A percentile compares a stretch with the other conserved stretches of the same genome.
Evolutionary conservation across 1,140 invertebrate genomes (phyloP).

Genomic region (Pachypeltis micranthus): DNA sequence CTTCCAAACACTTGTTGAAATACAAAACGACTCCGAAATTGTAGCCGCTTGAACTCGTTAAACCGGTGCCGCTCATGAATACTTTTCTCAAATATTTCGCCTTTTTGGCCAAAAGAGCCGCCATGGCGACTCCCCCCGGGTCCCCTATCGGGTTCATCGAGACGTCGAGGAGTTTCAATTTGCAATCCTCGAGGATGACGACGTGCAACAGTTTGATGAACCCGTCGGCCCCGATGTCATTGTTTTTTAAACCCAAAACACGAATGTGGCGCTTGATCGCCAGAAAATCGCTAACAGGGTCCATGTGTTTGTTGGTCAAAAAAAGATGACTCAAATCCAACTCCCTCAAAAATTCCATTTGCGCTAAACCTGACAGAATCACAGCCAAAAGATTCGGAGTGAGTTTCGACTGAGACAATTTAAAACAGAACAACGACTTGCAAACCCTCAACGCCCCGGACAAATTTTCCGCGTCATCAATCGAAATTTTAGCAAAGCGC

Average conservation of each 20-base stretch:
- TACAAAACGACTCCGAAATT: conserved; percentile 31
- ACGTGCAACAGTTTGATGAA: conserved; percentile 28
- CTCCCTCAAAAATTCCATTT: neutral
- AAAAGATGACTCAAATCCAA: neutral
- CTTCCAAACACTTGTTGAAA: conserved; percentile 29
- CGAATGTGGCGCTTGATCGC: conserved; percentile 28
- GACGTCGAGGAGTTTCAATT: conserved; percentile 30
- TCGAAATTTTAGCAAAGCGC: neutral
- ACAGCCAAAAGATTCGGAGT: neutral
- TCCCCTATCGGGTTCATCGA: conserved; percentile 33
- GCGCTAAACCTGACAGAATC: neutral
- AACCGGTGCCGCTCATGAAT: conserved; percentile 29
- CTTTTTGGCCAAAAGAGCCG: conserved; percentile 31
- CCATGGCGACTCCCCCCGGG: conserved; percentile 31
- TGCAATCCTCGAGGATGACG: conserved; percentile 24
- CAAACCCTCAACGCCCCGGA: neutral
- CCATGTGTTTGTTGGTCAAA: conserved; percentile 13
- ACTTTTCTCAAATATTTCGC: conserved; percentile 26
- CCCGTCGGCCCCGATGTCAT: conserved; percentile 29
- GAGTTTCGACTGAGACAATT: neutral
- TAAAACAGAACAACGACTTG: neutral
- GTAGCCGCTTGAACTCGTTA: conserved; percentile 28
- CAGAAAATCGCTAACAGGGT: conserved; percentile 30
- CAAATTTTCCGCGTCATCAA: neutral
- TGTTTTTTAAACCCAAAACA: conserved; percentile 31